These are phyloP conservation scores for Lasius platythorax DNA, from an alignment of 2,888 invertebrate genomes.

Conservation along the genomic window DNA sequence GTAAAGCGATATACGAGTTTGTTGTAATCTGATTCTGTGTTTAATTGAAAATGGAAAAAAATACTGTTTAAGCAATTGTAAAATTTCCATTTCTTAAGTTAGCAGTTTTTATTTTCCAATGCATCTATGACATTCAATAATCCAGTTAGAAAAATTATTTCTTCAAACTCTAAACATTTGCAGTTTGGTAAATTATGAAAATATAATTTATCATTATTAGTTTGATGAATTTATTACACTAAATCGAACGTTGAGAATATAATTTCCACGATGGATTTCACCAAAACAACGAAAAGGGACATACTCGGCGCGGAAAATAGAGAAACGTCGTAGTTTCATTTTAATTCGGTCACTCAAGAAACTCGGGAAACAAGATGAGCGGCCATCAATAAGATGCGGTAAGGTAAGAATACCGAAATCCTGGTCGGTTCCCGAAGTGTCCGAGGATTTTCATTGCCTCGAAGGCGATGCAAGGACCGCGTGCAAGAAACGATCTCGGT, in stretches of 20 bases:
- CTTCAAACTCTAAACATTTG: no score
- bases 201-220: not conserved
- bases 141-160: not conserved
- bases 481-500: constrained; percentile 38
- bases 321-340: constrained; percentile 12
- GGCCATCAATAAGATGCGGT: constrained; percentile 14
- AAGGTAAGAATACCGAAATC: not conserved
- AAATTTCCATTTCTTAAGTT: constrained; percentile 29
- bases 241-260: not conserved
- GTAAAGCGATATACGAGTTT: not conserved
- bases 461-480: constrained; percentile 27
- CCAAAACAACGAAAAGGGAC: constrained; percentile 6
- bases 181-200: not conserved
- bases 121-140: not conserved
- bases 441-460: not conserved
- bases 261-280: not conserved
- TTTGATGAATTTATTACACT: not conserved
- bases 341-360: constrained; percentile 18
- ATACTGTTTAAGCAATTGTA: not conserved
- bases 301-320: not conserved
- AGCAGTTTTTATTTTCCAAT: not conserved
- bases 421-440: not conserved
- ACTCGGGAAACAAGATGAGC: constrained; percentile 12
- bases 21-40: not conserved
- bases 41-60: constrained; percentile 41